Base-by-base conservation (phyloP, 2,797 vertebrate genomes). In the Zalophus californianus region DNA sequence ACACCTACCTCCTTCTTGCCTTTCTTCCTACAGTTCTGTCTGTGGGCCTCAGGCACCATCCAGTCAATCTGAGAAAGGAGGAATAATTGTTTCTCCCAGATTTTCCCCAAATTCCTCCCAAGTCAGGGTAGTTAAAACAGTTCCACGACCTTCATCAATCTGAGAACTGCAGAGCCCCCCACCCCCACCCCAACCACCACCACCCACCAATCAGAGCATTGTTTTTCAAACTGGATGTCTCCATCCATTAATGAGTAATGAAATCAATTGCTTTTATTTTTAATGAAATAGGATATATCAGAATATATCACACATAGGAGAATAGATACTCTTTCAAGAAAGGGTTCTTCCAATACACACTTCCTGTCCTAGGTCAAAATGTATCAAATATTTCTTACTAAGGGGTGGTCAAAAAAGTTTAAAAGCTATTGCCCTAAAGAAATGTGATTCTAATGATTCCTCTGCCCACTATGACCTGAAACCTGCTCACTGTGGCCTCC, bases 1-100 rank as follows among this genome's bases (percentile, higher is more conserved):
- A 88, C 13, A 98, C 98, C 98, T 97, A 99, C 99, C 99, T 99
- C 98, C 2, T 98, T 99, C 97, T 99, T 99, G 97, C 99, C 99
- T 92, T 99, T 99, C 29, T 97, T 98, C 90, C 98, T 99, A 97
- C 99, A 99, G 32, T 98, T 99, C 62, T 44, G 98, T 97, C 98
- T 99, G 91, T 99, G 99, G 32, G 98, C 98, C 62, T 99, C 98
- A 0, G 99, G 99, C 20, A 99, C 99, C 32, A 98, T 98, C 99
- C 99, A 99, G 68, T 98, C 90, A 90, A 99, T 99, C 99, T 99
- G 96, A 98, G 88, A 94, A 96, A 98, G 50, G 96, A 85, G 90
- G 32, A 95, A 83, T 20, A 56, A 50, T 9, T 38, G 29, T 94
- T 94, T 95, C 52, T 68, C 70, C 52, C 85, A 77, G 48, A 44